Conservation (phyloP, 2,113 vertebrate genomes). For the Rhipidura dahli region DNA sequence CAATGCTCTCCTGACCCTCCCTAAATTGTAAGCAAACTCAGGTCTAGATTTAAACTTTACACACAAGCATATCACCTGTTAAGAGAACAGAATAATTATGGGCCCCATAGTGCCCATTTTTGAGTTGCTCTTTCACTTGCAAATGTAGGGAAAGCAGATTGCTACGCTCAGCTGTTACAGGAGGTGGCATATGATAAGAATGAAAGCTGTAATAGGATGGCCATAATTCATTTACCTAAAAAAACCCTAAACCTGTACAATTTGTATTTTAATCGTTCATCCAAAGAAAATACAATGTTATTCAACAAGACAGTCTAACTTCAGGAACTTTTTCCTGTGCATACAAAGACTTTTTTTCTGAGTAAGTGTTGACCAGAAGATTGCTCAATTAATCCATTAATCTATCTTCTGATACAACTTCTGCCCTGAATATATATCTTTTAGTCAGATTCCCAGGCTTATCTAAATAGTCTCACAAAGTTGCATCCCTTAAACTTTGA, state of each 20-base stretch:
- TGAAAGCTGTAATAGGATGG: not conserved
- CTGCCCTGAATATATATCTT: not conserved
- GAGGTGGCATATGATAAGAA: not conserved
- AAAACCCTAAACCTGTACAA: fast-evolving
- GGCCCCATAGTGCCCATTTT: not conserved
- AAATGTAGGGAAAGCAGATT: not conserved
- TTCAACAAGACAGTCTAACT: not conserved
- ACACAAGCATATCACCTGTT: not conserved
- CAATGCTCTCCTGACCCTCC: not conserved
- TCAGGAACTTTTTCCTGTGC: not conserved
- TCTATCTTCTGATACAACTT: not conserved
- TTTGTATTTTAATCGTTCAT: not conserved
- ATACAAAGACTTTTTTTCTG: not conserved
- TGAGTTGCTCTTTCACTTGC: not conserved
- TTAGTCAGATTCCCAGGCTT: not conserved
- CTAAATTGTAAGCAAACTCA: not conserved
- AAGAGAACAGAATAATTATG: not conserved
- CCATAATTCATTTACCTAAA: not conserved
- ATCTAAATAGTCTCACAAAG: not conserved
- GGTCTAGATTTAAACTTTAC: not conserved
- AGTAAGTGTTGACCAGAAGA: not conserved
- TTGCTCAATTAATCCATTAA: not conserved
- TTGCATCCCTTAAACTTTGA: not conserved
- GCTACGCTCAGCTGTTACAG: not conserved
- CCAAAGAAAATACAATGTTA: not conserved